Evolutionary conservation across 2,888 invertebrate genomes (phyloP).

Genomic region (Hedychridium roseum): DNA sequence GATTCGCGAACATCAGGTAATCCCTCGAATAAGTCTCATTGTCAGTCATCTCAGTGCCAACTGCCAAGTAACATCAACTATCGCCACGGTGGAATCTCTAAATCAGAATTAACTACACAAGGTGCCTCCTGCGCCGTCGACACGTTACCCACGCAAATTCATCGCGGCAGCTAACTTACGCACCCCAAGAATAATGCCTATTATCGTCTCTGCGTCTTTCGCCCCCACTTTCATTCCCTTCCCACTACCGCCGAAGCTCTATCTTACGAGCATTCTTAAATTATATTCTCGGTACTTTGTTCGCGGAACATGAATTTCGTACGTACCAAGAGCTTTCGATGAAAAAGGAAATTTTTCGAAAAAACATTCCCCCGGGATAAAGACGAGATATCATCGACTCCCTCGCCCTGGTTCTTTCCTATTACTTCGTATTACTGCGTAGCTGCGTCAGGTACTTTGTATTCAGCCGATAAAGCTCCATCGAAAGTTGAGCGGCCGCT

Average conservation of each 20-base stretch:
- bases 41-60: no score
- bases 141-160: slow-evolving; percentile 22
- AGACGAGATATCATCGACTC: no score
- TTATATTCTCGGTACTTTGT: no score
- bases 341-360: no score
- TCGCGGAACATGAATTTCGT: no score
- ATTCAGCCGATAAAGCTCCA: slow-evolving; percentile 50
- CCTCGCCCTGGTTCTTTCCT: slow-evolving; percentile 19
- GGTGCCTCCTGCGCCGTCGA: slow-evolving; percentile 18
- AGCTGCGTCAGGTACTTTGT: slow-evolving; percentile 42
- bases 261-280: no score
- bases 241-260: no score
- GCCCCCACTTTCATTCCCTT: no score
- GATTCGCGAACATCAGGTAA: slow-evolving; percentile 57
- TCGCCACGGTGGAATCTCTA: slow-evolving; percentile 40
- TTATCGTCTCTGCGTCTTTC: slow-evolving; percentile 31
- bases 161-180: slow-evolving; percentile 18
- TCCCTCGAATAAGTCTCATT: neutral
- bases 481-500: slow-evolving; percentile 53
- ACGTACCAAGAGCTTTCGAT: no score
- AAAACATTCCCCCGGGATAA: no score
- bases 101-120: slow-evolving; percentile 49
- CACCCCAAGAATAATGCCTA: slow-evolving; percentile 31
- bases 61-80: no score
- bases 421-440: no score